A percentile compares a stretch with the other conserved stretches of the same genome.
Evolutionary conservation across 2,888 invertebrate species (phyloP).

Genomic region (Bembecia ichneumoniformis): DNA sequence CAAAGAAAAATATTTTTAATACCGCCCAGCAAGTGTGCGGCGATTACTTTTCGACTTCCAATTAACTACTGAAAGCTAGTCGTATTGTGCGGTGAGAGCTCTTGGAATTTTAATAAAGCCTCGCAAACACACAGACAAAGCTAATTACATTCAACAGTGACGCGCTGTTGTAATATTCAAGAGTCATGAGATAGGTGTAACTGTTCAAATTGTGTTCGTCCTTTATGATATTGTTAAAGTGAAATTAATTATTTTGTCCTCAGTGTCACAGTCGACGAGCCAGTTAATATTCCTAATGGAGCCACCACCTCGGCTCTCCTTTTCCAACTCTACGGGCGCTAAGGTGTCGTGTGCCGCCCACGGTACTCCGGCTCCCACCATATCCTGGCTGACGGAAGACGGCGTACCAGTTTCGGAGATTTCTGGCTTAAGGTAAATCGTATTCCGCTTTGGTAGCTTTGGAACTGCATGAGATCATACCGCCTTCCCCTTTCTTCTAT

Average conservation of each 20-base stretch:
- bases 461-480: no score
- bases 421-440: slow-evolving; percentile 78
- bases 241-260: slow-evolving; percentile 7
- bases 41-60: not conserved
- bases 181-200: slow-evolving; percentile 8
- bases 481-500: no score
- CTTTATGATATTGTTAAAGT: no score
- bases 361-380: slow-evolving; percentile 79
- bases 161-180: not conserved
- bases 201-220: slow-evolving; percentile 13
- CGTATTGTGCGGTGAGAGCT: slow-evolving; percentile 6
- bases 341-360: slow-evolving; percentile 83
- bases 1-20: no score
- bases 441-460: not conserved
- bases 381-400: slow-evolving; percentile 83
- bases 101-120: slow-evolving; percentile 29
- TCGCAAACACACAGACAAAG: slow-evolving; percentile 2
- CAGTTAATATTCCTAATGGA: slow-evolving; percentile 78
- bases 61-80: slow-evolving; percentile 2
- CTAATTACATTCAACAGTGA: slow-evolving; percentile 1
- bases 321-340: slow-evolving; percentile 85
- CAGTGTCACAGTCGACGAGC: slow-evolving; percentile 29
- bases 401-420: slow-evolving; percentile 80
- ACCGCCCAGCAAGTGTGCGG: no score
- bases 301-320: slow-evolving; percentile 82